Evolutionary conservation across 2,797 vertebrate genomes (phyloP).

Genomic region (Craterocephalus amniculus): DNA sequence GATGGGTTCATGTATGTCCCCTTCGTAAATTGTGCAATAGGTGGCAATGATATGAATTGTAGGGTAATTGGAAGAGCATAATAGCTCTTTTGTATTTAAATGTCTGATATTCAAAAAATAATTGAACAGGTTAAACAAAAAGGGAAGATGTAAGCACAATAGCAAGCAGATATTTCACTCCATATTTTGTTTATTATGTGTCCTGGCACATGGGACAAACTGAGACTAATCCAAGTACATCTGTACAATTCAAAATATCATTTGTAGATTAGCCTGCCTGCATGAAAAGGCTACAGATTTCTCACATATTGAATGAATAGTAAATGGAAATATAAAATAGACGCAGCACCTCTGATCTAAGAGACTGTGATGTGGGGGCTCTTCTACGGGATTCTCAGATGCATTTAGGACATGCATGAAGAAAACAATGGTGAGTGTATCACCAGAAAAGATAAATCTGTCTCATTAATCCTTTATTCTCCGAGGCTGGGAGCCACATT

Average conservation of each 20-base stretch:
- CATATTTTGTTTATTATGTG: not conserved
- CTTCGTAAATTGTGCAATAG: constrained; percentile 51
- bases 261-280: not conserved
- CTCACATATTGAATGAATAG: constrained; percentile 45
- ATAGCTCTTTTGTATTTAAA: constrained; percentile 23
- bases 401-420: constrained; percentile 76
- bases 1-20: constrained; percentile 69
- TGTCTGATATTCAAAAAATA: constrained; percentile 1
- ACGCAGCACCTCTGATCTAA: constrained; percentile 69
- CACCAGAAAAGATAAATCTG: constrained; percentile 84
- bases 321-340: constrained; percentile 49
- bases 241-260: not conserved
- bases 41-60: constrained; percentile 43
- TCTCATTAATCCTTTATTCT: constrained; percentile 85
- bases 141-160: not conserved
- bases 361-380: constrained; percentile 67
- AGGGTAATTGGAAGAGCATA: constrained; percentile 39
- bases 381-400: constrained; percentile 77
- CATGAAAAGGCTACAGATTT: constrained; percentile 23
- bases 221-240: constrained; percentile 1
- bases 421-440: constrained; percentile 79
- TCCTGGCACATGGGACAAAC: not conserved
- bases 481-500: constrained; percentile 78
- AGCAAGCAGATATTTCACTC: constrained; percentile 5
- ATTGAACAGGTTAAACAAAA: not conserved